A percentile compares a stretch with the other conserved stretches of the same genome.
Evolutionary conservation across 2,113 vertebrate species (phyloP).

Genomic region (Mionectes macconnelli): DNA sequence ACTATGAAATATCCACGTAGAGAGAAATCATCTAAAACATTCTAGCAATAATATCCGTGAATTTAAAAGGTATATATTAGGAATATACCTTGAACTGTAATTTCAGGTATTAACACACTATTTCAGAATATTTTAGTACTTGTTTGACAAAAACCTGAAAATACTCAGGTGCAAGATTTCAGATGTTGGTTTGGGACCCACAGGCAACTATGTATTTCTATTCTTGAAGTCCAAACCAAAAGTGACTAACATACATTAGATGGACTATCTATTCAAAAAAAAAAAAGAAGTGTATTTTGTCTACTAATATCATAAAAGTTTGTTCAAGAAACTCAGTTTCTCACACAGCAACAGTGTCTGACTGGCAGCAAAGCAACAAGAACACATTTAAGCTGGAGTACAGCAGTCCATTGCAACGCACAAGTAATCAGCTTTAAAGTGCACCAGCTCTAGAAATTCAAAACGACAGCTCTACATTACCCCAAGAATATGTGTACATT

Average conservation of each 20-base stretch:
- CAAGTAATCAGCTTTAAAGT: background rate
- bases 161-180: background rate
- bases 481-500: fast-evolving
- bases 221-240: background rate
- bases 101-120: background rate
- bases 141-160: background rate
- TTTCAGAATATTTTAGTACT: background rate
- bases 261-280: background rate
- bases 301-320: background rate
- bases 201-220: fast-evolving
- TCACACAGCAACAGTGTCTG: background rate
- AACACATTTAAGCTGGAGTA: background rate
- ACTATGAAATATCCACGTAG: background rate
- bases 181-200: background rate
- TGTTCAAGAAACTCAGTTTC: background rate
- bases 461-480: background rate
- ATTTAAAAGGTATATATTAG: background rate
- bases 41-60: background rate
- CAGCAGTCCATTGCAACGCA: fast-evolving
- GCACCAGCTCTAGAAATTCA: background rate
- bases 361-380: background rate
- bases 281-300: background rate
- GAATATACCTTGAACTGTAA: background rate
- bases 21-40: background rate
- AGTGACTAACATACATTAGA: background rate